A percentile compares a stretch with the other conserved stretches of the same genome.
Evolutionary conservation across 2,797 vertebrate species (phyloP).

Genomic region (Chaetophractus vellerosus): DNA sequence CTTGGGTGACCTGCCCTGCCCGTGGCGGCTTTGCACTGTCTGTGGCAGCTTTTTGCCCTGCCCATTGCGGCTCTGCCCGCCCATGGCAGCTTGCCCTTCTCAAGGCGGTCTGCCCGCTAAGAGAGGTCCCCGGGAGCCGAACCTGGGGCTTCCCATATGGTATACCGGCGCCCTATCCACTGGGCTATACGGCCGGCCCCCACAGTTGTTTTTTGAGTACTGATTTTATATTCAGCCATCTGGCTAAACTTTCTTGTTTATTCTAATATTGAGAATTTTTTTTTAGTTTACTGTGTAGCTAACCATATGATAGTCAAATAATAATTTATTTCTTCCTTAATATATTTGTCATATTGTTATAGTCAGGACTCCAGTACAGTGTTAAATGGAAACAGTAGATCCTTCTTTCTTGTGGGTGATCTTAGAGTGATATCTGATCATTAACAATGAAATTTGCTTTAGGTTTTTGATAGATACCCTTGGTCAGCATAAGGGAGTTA

Average conservation of each 20-base stretch:
- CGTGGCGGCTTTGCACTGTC: too few relatives aligned
- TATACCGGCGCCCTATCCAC: too few relatives aligned
- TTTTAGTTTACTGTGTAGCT: neutral
- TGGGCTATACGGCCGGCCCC: too few relatives aligned
- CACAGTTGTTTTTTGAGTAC: conserved; percentile 27
- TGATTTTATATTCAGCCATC: neutral
- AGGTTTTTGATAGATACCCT: neutral
- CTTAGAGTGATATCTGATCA: neutral
- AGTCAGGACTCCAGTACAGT: neutral
- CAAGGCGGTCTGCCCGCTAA: too few relatives aligned
- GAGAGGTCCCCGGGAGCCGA: too few relatives aligned
- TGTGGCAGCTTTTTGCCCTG: too few relatives aligned
- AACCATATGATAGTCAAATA: neutral
- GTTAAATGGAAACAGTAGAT: neutral
- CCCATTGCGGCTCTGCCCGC: too few relatives aligned
- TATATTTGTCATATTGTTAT: neutral
- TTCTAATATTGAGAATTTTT: neutral
- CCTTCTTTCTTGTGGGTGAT: neutral
- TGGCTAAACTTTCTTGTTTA: conserved; percentile 23
- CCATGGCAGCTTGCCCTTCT: too few relatives aligned
- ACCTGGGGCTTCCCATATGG: too few relatives aligned
- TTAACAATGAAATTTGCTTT: neutral
- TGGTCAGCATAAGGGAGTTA: conserved; percentile 1
- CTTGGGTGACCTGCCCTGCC: too few relatives aligned
- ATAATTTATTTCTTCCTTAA: neutral